Evolutionary conservation across 2,797 vertebrate genomes (phyloP).

Genomic region (Sebastes elongatus): DNA sequence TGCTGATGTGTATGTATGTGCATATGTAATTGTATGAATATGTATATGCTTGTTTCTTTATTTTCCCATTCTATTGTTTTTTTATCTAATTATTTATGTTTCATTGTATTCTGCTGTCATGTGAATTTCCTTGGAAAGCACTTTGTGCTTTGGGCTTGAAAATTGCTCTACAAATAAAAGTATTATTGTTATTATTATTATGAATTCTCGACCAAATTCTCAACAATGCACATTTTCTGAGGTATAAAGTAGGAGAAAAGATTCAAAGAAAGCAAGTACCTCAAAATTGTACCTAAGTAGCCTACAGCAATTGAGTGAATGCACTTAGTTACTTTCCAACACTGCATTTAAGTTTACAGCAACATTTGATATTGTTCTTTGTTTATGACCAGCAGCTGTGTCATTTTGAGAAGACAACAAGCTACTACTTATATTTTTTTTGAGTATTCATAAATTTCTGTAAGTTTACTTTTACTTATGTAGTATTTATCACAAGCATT

Average conservation of each 20-base stretch:
- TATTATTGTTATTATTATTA: too few species aligned
- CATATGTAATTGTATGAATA: too few species aligned
- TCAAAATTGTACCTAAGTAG: neutral
- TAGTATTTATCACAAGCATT: too few species aligned
- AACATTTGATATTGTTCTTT: neutral
- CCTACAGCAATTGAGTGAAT: neutral
- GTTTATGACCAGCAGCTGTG: neutral
- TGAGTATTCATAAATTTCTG: too few species aligned
- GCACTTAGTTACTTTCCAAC: neutral
- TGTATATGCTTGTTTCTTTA: too few species aligned
- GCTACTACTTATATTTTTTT: neutral
- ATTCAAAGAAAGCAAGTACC: neutral
- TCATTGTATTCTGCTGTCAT: too few species aligned
- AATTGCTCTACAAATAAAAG: rapidly evolving
- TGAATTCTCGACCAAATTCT: neutral
- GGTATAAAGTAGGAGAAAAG: neutral
- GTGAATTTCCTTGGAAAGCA: too few species aligned
- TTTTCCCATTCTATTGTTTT: too few species aligned
- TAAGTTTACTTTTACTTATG: too few species aligned
- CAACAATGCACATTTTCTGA: neutral
- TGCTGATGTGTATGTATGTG: too few species aligned
- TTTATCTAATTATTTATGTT: too few species aligned
- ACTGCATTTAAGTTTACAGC: neutral
- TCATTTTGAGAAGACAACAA: neutral
- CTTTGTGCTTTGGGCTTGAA: too few species aligned